Base-by-base conservation (phyloP, 1,140 invertebrate genomes). In the Drosophila murphyi region DNA sequence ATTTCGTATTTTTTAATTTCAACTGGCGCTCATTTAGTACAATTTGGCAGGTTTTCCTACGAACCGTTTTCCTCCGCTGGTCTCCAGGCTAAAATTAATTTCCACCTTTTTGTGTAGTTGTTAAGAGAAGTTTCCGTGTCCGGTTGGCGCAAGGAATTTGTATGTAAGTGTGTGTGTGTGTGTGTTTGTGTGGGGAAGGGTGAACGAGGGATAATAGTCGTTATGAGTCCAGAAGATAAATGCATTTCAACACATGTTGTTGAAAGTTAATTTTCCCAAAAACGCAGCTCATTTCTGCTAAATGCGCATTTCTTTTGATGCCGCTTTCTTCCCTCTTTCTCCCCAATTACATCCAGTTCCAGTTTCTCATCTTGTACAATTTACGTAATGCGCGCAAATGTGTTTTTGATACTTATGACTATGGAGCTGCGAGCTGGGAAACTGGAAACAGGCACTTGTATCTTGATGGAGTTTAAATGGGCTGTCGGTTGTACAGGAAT, bases 201-300 rank as follows among this genome's bases (percentile, higher is more conserved):
- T 20, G 20, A 20, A 1, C 20, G 20, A 1, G 20, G 20, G 20
- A 20, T 20, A 20, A 20, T 20, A 20, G 20, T 75, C 71, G 63
- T 75, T 81, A 69, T 64, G 70, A 77, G 67, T 57, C 65, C 74
- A 69, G 81, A 89, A 89, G 85, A 89, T 89, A 89, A 89, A 89
- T 89, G 85, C 85, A 64, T 85, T 89, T 81, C 74, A 89, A 85
- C 85, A 89, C 80, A 89, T 89, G 85, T 89, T 89, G 85, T 89
- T 89, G 85, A 89, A 89, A 89, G 85, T 89, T 89, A 89, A 89
- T 89, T 89, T 89, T 48, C 57, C 78, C 60, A 72, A 82, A 82
- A 88, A 81, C 68, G 85, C 72, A 89, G 80, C 85, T 85, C 80
- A 81, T 85, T 89, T 88, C 70, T 72, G 70, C 78, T 89, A 87